Evolutionary conservation across 2,113 vertebrate genomes (phyloP).

Genomic region (Sturnus vulgaris): DNA sequence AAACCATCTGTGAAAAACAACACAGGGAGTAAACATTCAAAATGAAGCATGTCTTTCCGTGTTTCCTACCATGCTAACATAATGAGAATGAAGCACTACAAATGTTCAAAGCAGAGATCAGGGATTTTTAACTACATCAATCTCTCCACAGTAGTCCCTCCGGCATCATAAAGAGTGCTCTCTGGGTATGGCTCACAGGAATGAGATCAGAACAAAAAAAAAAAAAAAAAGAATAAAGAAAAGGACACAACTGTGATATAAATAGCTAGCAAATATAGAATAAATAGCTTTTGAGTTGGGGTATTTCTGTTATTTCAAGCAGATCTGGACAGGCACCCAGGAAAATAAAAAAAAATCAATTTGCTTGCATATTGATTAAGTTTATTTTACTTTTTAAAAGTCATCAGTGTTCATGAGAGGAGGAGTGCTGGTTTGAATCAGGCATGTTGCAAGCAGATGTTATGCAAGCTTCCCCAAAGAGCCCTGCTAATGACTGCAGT

Average conservation of each 20-base stretch:
- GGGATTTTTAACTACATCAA: slow-evolving; percentile 42
- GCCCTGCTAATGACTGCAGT: slow-evolving; percentile 25
- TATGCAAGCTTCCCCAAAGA: slow-evolving; percentile 31
- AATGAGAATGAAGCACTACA: slow-evolving; percentile 37
- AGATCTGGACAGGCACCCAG: not conserved
- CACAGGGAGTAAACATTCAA: slow-evolving; percentile 19
- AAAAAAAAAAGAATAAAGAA: not conserved
- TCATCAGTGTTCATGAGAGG: not conserved
- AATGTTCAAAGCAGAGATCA: slow-evolving; percentile 28
- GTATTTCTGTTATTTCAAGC: not conserved
- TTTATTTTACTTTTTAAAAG: slow-evolving; percentile 28
- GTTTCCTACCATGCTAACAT: slow-evolving; percentile 21
- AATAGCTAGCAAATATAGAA: not conserved
- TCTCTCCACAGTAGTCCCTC: slow-evolving; percentile 30
- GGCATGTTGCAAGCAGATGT: slow-evolving; percentile 66
- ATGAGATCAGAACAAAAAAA: not conserved
- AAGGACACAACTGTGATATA: not conserved
- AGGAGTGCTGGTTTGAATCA: slow-evolving; percentile 47
- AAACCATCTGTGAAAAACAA: slow-evolving; percentile 40
- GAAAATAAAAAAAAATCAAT: not conserved
- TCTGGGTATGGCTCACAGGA: not conserved
- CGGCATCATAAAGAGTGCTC: not conserved
- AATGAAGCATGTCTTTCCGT: slow-evolving; percentile 3
- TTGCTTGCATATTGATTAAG: not conserved
- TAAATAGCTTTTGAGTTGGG: not conserved